These are phyloP conservation scores for Hydrotaea diabolus DNA, from an alignment of 2,888 invertebrate species.

Conservation along the genomic window DNA sequence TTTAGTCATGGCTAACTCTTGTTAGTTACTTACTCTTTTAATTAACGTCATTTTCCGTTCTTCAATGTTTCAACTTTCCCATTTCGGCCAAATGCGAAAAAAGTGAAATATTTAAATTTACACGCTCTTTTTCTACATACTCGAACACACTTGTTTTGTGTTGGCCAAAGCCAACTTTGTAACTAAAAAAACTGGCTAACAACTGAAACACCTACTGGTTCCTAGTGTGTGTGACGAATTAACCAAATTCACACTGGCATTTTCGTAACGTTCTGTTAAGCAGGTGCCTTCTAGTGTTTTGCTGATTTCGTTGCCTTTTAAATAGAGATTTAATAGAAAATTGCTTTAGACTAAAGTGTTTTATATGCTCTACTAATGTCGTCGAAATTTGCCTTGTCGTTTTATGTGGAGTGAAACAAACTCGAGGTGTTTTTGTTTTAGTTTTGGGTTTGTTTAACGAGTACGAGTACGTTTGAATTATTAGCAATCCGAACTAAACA, in stretches of 20 bases:
- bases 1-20: neutral
- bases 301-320: constrained; percentile 17
- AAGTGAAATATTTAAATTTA: constrained; percentile 39
- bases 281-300: constrained; percentile 28
- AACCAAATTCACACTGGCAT: constrained; percentile 22
- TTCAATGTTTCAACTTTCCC: neutral
- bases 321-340: neutral
- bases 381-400: constrained; percentile 12
- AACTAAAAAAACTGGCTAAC: neutral
- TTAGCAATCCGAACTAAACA: constrained; percentile 22
- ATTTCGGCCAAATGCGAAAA: neutral
- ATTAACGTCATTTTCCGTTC: neutral
- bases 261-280: constrained; percentile 7
- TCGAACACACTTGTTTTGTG: neutral
- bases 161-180: neutral
- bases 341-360: neutral
- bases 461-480: too few relatives aligned
- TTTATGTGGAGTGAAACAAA: constrained; percentile 50
- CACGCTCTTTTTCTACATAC: constrained; percentile 22
- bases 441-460: neutral
- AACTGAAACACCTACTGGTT: neutral
- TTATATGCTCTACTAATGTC: constrained; percentile 60
- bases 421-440: constrained; percentile 39
- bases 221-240: neutral
- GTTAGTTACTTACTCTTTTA: neutral